Evolutionary conservation across 2,888 invertebrate genomes (phyloP).

Genomic region (Melieria crassipennis): DNA sequence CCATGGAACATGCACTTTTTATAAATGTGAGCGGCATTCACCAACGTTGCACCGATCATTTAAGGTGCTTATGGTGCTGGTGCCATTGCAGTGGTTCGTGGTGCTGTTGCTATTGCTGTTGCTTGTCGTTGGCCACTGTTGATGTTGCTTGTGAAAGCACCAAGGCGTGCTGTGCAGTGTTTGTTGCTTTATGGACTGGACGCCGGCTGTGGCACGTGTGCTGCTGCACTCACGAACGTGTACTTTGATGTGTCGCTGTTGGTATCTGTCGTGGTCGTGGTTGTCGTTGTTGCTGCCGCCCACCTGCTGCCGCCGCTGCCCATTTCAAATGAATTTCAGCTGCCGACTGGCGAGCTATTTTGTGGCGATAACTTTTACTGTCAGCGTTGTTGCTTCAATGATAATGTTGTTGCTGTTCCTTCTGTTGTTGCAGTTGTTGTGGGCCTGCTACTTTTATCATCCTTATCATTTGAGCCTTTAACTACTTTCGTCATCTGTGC

Average conservation of each 20-base stretch:
- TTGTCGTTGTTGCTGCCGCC: not conserved
- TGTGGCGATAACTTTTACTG: not conserved
- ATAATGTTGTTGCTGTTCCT: not conserved
- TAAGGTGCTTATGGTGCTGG: not conserved
- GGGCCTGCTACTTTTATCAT: not conserved
- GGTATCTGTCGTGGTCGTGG: not conserved
- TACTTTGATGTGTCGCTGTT: not conserved
- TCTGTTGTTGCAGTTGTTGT: not conserved
- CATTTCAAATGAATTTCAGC: slow-evolving; percentile 25
- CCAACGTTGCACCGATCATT: no score
- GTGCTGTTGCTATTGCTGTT: slow-evolving; percentile 22
- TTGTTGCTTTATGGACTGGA: not conserved
- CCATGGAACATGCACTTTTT: no score
- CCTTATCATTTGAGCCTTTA: no score
- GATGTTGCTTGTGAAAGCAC: not conserved
- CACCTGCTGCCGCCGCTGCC: slow-evolving; percentile 23
- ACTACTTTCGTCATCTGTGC: no score
- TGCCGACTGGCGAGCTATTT: not conserved
- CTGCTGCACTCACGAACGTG: not conserved
- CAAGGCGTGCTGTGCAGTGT: not conserved
- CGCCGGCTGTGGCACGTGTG: not conserved
- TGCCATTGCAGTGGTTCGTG: not conserved
- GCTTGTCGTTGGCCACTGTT: not conserved
- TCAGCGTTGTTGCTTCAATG: not conserved
- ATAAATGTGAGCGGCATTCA: no score